Percentiles rank a stretch among this genome's conserved stretches.
These are phyloP conservation scores for Parus major DNA, from an alignment of 2,113 vertebrate genomes.

Conservation along the genomic window DNA sequence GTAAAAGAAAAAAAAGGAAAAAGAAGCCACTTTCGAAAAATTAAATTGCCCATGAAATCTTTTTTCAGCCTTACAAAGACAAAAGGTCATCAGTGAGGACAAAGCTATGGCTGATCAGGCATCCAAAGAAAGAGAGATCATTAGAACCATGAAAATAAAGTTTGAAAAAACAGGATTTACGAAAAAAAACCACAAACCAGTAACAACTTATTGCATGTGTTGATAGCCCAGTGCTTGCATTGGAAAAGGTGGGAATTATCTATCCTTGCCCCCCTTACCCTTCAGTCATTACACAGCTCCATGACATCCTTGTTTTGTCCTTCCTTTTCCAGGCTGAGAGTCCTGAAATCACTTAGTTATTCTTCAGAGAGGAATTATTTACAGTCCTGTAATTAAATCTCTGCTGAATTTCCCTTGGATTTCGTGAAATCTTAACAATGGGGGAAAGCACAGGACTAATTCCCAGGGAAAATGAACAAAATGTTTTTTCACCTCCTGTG, in stretches of 20 bases:
- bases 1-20: too few species aligned
- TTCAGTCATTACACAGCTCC: background rate
- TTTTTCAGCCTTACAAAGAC: background rate
- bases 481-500: background rate
- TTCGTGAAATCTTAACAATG: background rate
- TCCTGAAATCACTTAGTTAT: background rate
- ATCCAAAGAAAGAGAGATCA: background rate
- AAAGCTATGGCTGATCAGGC: background rate
- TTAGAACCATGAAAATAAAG: background rate
- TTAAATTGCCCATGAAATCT: background rate
- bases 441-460: rapidly evolving
- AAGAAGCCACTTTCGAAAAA: background rate
- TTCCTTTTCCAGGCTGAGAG: background rate
- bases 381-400: background rate
- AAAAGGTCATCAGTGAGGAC: background rate
- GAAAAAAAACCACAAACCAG: background rate
- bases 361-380: background rate
- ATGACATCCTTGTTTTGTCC: background rate
- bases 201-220: background rate
- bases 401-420: background rate
- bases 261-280: background rate
- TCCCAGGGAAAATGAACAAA: background rate
- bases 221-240: background rate
- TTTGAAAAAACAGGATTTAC: rapidly evolving
- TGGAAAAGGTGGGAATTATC: background rate